These are phyloP conservation scores for Lasioglossum zephyrum DNA, from an alignment of 2,888 invertebrate species.

Conservation along the genomic window DNA sequence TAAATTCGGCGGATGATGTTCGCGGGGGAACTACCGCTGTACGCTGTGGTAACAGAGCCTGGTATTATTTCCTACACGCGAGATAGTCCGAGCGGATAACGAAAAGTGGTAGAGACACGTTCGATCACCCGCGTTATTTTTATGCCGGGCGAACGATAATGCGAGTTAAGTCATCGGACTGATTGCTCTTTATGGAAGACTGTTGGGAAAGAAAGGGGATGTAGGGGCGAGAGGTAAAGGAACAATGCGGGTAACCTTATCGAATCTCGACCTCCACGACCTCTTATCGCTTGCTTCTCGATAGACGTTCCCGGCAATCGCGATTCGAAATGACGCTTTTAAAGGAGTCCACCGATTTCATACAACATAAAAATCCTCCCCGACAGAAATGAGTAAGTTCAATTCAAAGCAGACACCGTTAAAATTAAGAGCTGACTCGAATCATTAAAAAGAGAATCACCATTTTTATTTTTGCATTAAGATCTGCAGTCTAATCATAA, in stretches of 20 bases:
- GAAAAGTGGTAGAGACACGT: slow-evolving; percentile 26
- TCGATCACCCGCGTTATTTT: slow-evolving; percentile 53
- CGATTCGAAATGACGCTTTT: slow-evolving; percentile 57
- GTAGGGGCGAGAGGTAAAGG: slow-evolving; percentile 21
- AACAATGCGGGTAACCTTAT: slow-evolving; percentile 74
- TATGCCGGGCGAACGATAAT: slow-evolving; percentile 44
- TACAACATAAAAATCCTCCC: not conserved
- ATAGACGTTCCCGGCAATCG: slow-evolving; percentile 54
- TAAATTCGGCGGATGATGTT: slow-evolving; percentile 10
- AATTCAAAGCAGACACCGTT: too few relatives aligned
- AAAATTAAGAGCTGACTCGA: not conserved
- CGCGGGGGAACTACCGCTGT: not conserved
- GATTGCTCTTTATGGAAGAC: slow-evolving; percentile 53
- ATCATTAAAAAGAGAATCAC: not conserved
- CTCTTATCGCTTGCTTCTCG: slow-evolving; percentile 60
- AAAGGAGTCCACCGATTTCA: slow-evolving; percentile 27
- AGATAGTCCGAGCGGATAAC: slow-evolving; percentile 24
- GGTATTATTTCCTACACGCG: slow-evolving; percentile 35
- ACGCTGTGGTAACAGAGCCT: slow-evolving; percentile 5
- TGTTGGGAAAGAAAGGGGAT: not conserved
- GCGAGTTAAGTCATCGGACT: slow-evolving; percentile 63
- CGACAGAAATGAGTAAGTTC: too few relatives aligned
- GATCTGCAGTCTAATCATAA: not conserved
- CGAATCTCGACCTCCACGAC: slow-evolving; percentile 66
- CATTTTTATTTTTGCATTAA: not conserved